Percentiles rank a stretch among this genome's conserved stretches.
phyloP scores from a whole-genome alignment of 2,888 invertebrate species.

The Cerastoderma edule region DNA sequence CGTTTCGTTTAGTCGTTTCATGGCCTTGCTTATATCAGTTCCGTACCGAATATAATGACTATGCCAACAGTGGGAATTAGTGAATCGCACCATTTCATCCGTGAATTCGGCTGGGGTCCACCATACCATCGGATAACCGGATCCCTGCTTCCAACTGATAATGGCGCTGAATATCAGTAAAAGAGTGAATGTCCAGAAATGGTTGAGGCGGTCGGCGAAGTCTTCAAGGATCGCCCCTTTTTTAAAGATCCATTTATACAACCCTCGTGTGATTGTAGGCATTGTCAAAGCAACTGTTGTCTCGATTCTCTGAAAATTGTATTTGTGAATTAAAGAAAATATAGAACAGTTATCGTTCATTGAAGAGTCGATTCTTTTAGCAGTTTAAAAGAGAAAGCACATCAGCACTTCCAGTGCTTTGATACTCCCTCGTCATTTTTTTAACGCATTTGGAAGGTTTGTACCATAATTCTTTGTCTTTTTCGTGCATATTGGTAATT shows the following conservation, averaged over 20 bases:
- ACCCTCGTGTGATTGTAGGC: conserved; percentile 41
- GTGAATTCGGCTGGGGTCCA: conserved; percentile 43
- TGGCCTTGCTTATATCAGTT: neutral
- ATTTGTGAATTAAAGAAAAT: too few species aligned
- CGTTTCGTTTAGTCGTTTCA: neutral
- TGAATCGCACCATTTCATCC: neutral
- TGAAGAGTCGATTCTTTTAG: too few species aligned
- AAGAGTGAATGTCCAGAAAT: conserved; percentile 58
- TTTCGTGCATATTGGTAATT: too few species aligned
- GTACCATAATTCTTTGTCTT: too few species aligned
- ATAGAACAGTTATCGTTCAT: too few species aligned
- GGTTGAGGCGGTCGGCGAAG: conserved; percentile 56
- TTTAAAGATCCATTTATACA: conserved; percentile 34
- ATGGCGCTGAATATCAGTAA: conserved; percentile 45
- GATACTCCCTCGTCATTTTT: too few species aligned
- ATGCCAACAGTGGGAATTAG: conserved; percentile 42
- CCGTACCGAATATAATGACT: conserved; percentile 28
- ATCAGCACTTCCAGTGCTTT: too few species aligned
- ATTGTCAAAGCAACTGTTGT: too few species aligned
- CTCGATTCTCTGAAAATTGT: too few species aligned
- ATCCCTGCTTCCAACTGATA: conserved; percentile 49
- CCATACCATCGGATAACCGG: conserved; percentile 40
- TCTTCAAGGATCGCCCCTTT: conserved; percentile 47
- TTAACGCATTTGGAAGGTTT: too few species aligned
- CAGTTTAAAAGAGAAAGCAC: too few species aligned